Base-by-base conservation (phyloP, 2,797 vertebrate genomes). In the Nothura maculosa region DNA sequence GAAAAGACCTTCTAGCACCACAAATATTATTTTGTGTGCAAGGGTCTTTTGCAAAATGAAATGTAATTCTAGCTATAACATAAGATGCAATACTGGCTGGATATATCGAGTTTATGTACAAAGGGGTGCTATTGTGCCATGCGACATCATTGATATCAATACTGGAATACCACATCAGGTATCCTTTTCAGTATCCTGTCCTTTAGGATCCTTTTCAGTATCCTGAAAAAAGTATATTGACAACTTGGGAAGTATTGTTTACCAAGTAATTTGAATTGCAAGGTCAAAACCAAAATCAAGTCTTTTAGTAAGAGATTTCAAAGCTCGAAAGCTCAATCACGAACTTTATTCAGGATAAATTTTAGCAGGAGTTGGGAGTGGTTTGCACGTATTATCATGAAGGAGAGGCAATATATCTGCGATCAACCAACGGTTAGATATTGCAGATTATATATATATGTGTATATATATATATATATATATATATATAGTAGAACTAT, bases 71-170 rank as follows among this genome's bases (percentile, higher is more conserved):
- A 3, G 18, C 8, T 70, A 4, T 77, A 63, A 13, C 15, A 13
- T 9, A 70, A 9, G 32, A 40, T 30, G 10, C 2, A 40, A 32
- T 28, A 9, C 12, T 30, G 20, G 4, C 12, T 1, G 2, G 12
- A 12, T 54, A n/a, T 72, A 32, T 34, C 45, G 21, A 36, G 21
- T 67, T 38, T 67, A 27, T 47, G 19, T 24, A 54, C 38, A 52
- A 74, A 28, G 24, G 40, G 55, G 34, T 54, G 19, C 1, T 90
- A 1, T 57, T 89, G 32, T 66, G 30, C 34, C 13, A 30, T 0
- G 12, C 6, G 40, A 34, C 9, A 54, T 52, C 17, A 30, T 6
- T 50, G 36, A 75, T 13, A 36, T 0, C 38, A 25, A 54, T 57
- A 64, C 1, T 34, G 58, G 80, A 90, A 78, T 42, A 68, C 28